phyloP scores from a whole-genome alignment of 2,113 vertebrate species.

The Protobothrops flavoviridis region DNA sequence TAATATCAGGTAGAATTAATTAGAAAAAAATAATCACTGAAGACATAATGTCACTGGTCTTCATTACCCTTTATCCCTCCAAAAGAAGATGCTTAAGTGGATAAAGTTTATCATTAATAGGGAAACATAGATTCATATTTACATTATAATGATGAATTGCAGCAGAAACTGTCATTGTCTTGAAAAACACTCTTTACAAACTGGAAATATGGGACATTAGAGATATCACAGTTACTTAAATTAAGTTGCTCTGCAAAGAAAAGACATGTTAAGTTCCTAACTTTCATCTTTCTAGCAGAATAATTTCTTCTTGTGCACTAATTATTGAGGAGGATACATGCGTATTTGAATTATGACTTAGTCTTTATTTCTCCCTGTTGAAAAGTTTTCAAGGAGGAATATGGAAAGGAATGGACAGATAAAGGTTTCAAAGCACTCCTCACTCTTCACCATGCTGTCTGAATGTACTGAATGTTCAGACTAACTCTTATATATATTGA shows the following conservation, averaged over 20 bases:
- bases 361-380: no score
- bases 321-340: not conserved
- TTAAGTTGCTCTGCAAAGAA: slow-evolving; percentile 44
- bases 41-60: slow-evolving; percentile 47
- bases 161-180: not conserved
- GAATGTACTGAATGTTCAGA: not conserved
- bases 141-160: slow-evolving; percentile 37
- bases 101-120: slow-evolving; percentile 42
- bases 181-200: not conserved
- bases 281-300: slow-evolving; percentile 15
- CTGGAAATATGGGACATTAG: slow-evolving; percentile 33
- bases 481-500: not conserved
- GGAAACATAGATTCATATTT: slow-evolving; percentile 39
- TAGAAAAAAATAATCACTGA: slow-evolving; percentile 57
- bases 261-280: not conserved
- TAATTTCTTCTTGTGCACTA: not conserved
- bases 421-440: not conserved
- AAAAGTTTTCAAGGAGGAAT: not conserved
- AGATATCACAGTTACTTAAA: slow-evolving; percentile 45
- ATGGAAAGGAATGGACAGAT: not conserved
- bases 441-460: not conserved
- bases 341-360: not conserved
- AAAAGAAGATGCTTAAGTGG: slow-evolving; percentile 36
- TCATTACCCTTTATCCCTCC: slow-evolving; percentile 36
- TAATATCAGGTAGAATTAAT: slow-evolving; percentile 56